A percentile compares a stretch with the other conserved stretches of the same genome.
phyloP scores from a whole-genome alignment of 2,888 invertebrate genomes.

The Campaea margaritaria region DNA sequence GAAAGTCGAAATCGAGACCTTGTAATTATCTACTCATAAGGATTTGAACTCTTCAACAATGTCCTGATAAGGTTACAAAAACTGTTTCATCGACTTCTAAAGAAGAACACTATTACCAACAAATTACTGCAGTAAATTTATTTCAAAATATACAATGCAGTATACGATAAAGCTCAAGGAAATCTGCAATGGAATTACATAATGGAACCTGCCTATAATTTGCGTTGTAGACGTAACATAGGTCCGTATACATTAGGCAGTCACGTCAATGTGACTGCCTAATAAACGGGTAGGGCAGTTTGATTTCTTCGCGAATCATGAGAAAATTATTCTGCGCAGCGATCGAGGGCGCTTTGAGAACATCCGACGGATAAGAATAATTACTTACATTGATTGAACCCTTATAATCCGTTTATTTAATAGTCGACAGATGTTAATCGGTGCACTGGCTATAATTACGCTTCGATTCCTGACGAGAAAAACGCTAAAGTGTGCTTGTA shows the following conservation, averaged over 20 bases:
- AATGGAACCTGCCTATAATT: slow-evolving; percentile 53
- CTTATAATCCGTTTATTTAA: slow-evolving; percentile 83
- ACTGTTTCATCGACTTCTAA: slow-evolving; percentile 6
- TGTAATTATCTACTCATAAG: slow-evolving; percentile 30
- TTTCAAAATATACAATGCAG: slow-evolving; percentile 37
- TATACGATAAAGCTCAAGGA: slow-evolving; percentile 37
- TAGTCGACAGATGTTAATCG: slow-evolving; percentile 85
- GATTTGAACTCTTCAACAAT: slow-evolving; percentile 23
- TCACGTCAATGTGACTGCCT: slow-evolving; percentile 77
- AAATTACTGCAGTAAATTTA: slow-evolving; percentile 24
- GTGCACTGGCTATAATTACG: slow-evolving; percentile 78
- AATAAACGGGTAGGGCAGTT: slow-evolving; percentile 79
- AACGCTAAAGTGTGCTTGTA: slow-evolving; percentile 65
- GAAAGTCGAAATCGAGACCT: slow-evolving; percentile 53
- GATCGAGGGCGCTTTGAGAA: slow-evolving; percentile 74
- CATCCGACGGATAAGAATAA: slow-evolving; percentile 85
- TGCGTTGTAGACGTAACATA: slow-evolving; percentile 64
- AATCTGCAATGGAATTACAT: slow-evolving; percentile 44
- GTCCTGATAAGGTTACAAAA: slow-evolving; percentile 25
- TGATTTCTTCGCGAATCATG: slow-evolving; percentile 82
- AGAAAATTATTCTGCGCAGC: slow-evolving; percentile 79
- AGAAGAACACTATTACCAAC: slow-evolving; percentile 16
- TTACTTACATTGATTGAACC: slow-evolving; percentile 85
- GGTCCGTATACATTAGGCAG: slow-evolving; percentile 67
- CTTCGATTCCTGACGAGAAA: slow-evolving; percentile 80